These are phyloP conservation scores for Tachina fera DNA, from an alignment of 2,888 invertebrate species.

Conservation along the genomic window DNA sequence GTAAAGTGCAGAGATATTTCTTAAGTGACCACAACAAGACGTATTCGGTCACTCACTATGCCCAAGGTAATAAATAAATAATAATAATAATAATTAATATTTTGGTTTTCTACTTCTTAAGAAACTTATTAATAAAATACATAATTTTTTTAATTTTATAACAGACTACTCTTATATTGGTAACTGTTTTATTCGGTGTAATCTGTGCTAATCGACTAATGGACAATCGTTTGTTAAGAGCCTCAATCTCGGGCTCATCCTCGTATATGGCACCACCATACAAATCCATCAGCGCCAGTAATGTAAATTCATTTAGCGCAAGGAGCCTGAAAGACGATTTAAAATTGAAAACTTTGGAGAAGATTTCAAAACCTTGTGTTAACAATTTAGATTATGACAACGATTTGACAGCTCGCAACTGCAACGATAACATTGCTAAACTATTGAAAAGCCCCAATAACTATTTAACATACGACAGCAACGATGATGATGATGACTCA, in stretches of 20 bases:
- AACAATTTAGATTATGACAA: constrained; percentile 15
- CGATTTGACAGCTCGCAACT: constrained; percentile 11
- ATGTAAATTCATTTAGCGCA: constrained; percentile 3
- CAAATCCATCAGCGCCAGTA: constrained; percentile 19
- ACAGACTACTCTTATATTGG: constrained; percentile 69
- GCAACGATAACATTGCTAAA: constrained; percentile 40
- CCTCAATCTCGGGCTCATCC: constrained; percentile 4
- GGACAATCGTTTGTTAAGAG: constrained; percentile 67
- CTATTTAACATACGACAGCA: constrained; percentile 29
- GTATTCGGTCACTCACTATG: constrained; percentile 63
- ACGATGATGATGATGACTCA: constrained; percentile 27
- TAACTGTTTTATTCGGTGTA: constrained; percentile 69
- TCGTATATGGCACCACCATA: constrained; percentile 15
- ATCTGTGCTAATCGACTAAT: constrained; percentile 71
- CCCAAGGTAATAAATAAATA: constrained; percentile 63
- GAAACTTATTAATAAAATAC: constrained; percentile 18
- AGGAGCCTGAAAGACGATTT: constrained; percentile 18
- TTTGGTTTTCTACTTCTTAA: neutral
- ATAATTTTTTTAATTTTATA: constrained; percentile 10
- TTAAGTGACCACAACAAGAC: constrained; percentile 38
- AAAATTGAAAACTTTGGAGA: constrained; percentile 27
- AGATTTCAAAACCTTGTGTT: neutral
- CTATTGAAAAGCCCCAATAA: constrained; percentile 37
- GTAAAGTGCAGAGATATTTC: constrained; percentile 16
- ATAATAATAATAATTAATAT: neutral